These are phyloP conservation scores for Notamacropus eugenii DNA, from an alignment of 2,797 vertebrate genomes.

Conservation along the genomic window DNA sequence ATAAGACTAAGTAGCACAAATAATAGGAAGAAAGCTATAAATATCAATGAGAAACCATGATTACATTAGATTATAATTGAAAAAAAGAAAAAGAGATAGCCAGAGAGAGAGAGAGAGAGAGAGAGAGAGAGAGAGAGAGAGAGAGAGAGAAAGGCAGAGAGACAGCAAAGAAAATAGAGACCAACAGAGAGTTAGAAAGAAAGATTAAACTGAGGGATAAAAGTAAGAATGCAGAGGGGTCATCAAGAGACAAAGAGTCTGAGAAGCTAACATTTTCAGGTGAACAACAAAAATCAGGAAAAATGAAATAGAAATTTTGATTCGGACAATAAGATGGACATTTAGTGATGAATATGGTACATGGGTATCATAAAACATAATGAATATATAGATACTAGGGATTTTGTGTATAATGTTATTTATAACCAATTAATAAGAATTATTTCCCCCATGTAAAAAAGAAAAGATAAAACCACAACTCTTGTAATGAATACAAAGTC, in stretches of 20 bases:
- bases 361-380: not conserved
- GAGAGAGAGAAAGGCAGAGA: too few relatives aligned
- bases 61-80: too few relatives aligned
- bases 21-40: too few relatives aligned
- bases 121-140: too few relatives aligned
- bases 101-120: too few relatives aligned
- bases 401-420: too few relatives aligned
- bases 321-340: not conserved
- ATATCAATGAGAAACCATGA: too few relatives aligned
- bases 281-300: not conserved
- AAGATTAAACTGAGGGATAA: not conserved
- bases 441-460: not conserved
- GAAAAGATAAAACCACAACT: not conserved
- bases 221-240: not conserved
- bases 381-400: not conserved
- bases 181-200: not conserved
- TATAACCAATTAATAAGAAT: not conserved
- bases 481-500: not conserved
- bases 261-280: not conserved
- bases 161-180: too few relatives aligned
- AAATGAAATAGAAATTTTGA: not conserved
- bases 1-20: too few relatives aligned
- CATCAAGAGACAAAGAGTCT: not conserved
- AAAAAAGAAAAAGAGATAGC: too few relatives aligned
- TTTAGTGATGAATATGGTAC: not conserved